Evolutionary conservation across 2,113 vertebrate species (phyloP).

Genomic region (Rhabdomys dilectus): DNA sequence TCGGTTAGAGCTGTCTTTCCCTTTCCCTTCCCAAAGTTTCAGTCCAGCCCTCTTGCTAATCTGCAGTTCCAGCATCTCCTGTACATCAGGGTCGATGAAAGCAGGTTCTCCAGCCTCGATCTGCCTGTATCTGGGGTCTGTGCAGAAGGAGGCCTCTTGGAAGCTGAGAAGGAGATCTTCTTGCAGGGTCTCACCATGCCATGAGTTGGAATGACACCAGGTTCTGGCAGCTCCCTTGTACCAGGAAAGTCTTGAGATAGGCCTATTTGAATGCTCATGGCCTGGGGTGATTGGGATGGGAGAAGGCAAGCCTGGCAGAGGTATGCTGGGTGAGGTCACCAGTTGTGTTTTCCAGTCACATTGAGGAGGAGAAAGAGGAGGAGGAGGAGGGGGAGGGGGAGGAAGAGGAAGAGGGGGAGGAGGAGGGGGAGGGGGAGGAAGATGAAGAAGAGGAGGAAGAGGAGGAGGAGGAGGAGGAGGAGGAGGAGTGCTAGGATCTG

Average conservation of each 20-base stretch:
- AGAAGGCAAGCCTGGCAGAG: neutral
- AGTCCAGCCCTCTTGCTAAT: neutral
- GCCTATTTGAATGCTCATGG: fast-evolving
- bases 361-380: neutral
- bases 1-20: neutral
- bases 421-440: neutral
- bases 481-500: too few relatives aligned
- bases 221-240: neutral
- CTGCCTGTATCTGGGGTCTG: neutral
- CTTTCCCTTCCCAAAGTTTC: neutral
- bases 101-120: neutral
- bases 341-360: fast-evolving
- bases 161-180: neutral
- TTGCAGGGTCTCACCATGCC: fast-evolving
- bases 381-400: neutral
- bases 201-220: neutral
- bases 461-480: neutral
- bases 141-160: neutral
- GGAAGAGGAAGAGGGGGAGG: neutral
- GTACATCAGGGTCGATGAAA: neutral
- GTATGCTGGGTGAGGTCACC: neutral
- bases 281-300: fast-evolving
- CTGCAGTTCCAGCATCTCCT: neutral
- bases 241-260: neutral
- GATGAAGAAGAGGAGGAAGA: fast-evolving